Evolutionary conservation across 2,797 vertebrate species (phyloP), one percentile per base, ranked within the genome.

Genomic region (Tokudaia muenninki): DNA sequence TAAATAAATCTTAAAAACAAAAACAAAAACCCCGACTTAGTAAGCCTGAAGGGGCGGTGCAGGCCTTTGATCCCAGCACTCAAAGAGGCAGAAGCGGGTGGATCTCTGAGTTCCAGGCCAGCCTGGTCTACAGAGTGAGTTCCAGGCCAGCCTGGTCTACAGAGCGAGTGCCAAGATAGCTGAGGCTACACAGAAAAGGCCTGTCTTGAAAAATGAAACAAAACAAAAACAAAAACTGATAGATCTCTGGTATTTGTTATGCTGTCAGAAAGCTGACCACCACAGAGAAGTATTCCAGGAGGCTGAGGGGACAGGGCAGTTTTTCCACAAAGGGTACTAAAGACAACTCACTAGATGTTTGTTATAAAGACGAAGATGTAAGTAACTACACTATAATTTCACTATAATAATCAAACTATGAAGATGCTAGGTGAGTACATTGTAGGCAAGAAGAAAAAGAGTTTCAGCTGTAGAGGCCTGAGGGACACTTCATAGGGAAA

Each of bases 381-480:
- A 92, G 59, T 77, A 87, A 83, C 63, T 67, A 89, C 8, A 89
- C 37, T 77, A 50, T 41, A 86, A 92, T 67, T 94, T 63, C 26
- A 57, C 21, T 72, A 21, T 7, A 47, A 7, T 55, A 67, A 52
- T 83, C 79, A 91, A 74, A 55, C 88, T 44, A 50, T 29, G 44
- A 89, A 89, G 21, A 82, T n/a, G 72, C 50, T 34, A 50, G 57
- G 29, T 47, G 29, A 77, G 59, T n/a, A 87, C 26, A 87, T 16
- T 22, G 4, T 6, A 65, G 59, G 7, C 4, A 10, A 19, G 17
- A 72, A 24, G 7, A 29, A 5, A 37, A 63, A 24, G 31, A 10
- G 65, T 67, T 72, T 78, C 83, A n/a, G n/a, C 78, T 55, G 87
- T 41, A 83, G 90, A 80, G 57, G n/a, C 41, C 63, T 6, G 3